Evolutionary conservation across 1,140 invertebrate genomes (phyloP), one percentile per base, ranked within the genome.

Genomic region (Drosophila busckii): DNA sequence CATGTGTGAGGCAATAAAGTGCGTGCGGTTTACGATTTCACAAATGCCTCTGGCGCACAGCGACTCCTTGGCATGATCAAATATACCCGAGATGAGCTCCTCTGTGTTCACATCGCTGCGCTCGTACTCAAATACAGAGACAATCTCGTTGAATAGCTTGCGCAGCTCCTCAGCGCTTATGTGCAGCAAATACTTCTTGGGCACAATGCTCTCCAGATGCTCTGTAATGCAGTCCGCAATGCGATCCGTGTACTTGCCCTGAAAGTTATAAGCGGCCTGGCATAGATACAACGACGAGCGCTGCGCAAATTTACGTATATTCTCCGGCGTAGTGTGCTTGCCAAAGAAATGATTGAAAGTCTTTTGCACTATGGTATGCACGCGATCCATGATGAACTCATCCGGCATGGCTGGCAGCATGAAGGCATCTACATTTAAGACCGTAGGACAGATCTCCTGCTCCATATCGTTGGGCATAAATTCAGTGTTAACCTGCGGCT

Each of bases 141-240:
- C 46, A 6, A 86, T 68, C 17, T 86, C 83, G 1, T 65, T 68
- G 25, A 87, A 86, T n/a, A 87, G 59, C 19, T 68, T 80, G 8
- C 56, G 40, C 22, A 87, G 29, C 28, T 84, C 70, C 0, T 86
- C 69, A 7, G 50, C 49, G 8, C 55, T 61, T 3, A 87, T 65
- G 42, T 80, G 58, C 2, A 87, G 61, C 4, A 86, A 58, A 38
- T 85, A 86, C 31, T 86, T 86, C 41, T 84, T 82, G 1, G 86
- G 86, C 23, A 87, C 68, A 55, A 85, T 69, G 0, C 37, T 64
- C 46, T 84, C 55, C 41, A 87, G 50, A 19, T 69, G 67, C 25
- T 85, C 66, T 3, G 66, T 84, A 6, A 87, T 80, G 45, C 78
- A 84, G 17, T 82, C 75, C 8, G 71, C 45, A 5, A 87, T 80